Base-by-base conservation (phyloP, 1,140 invertebrate species). In the Caenorhabditis elegans region DNA sequence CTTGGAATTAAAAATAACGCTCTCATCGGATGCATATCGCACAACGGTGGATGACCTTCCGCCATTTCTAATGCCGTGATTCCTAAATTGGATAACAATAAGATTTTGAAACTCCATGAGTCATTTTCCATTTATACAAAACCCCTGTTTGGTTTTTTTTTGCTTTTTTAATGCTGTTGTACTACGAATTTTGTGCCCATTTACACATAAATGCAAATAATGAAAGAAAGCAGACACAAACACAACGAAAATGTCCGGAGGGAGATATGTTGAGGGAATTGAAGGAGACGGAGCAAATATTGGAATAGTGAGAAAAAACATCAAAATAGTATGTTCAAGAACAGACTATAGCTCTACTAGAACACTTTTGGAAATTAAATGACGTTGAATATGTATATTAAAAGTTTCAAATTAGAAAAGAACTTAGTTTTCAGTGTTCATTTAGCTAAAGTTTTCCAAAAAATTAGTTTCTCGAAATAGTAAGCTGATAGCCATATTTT, bases 41-140 rank as follows among this genome's bases (percentile, higher is more conserved):
- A 93, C 36, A 92, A 88, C 43, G 92, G 98, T 79, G 98, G 98
- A 91, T 98, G 97, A 90, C 96, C 97, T 92, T 99, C 98, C 51
- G 97, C 97, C 97, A 99, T 99, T 93, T 99, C 98, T 84, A 99
- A 92, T 36, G 97, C 96, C 43, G 97, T 98, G 87, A 99, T 99
- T 87, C 96, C 78, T 79, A 49, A 60, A 79, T 48, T 46, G 22
- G 78, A 46, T 53, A 48, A 46, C 34, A 70, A 24, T 43, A 11
- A 26, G 60, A 8, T 34, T 60, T 34, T 34, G 3, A 15, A 22
- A 34, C 6, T 8, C 10, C 19, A 43, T 70, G 60, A 70, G 6
- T 70, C 60, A 70, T 70, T 11, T 17, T 34, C 15, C 10, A 34
- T 34, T 28, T 3, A n/a, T 60, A 24, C 24, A 10, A 15, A 60